Evolutionary conservation across 2,797 vertebrate genomes (phyloP).

Genomic region (Thamnophis elegans): DNA sequence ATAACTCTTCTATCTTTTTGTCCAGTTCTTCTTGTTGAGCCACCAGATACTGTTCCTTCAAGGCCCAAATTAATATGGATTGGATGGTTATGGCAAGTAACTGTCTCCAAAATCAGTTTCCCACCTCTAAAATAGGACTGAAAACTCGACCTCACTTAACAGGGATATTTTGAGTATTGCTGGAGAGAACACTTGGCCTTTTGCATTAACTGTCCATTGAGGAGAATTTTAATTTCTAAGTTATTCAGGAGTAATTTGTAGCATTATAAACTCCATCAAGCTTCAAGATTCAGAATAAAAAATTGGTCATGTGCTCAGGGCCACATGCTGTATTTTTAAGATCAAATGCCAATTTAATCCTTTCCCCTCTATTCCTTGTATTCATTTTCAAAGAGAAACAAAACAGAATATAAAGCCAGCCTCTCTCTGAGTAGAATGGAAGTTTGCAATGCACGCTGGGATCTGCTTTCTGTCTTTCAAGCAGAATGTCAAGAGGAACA

Average conservation of each 20-base stretch:
- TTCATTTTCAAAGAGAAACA: neutral
- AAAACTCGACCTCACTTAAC: conserved; percentile 11
- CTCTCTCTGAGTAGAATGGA: neutral
- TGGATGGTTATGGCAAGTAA: neutral
- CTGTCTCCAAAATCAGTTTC: neutral
- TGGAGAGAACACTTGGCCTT: neutral
- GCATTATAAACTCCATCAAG: neutral
- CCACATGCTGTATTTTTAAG: neutral
- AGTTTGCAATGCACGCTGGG: neutral
- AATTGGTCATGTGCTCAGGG: neutral
- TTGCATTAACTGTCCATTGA: neutral
- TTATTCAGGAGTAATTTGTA: neutral
- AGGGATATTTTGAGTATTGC: neutral
- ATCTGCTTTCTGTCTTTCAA: neutral
- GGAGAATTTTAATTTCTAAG: neutral
- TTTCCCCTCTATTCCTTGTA: neutral
- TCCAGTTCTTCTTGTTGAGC: neutral
- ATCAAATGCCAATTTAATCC: neutral
- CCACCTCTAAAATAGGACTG: neutral
- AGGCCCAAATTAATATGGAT: neutral
- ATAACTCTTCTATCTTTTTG: neutral
- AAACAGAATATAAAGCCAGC: neutral
- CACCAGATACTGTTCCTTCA: neutral
- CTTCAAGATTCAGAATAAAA: neutral
- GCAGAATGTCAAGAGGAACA: neutral